Conservation (phyloP, 1,140 invertebrate genomes). For the Cyphomyrmex costatus region DNA sequence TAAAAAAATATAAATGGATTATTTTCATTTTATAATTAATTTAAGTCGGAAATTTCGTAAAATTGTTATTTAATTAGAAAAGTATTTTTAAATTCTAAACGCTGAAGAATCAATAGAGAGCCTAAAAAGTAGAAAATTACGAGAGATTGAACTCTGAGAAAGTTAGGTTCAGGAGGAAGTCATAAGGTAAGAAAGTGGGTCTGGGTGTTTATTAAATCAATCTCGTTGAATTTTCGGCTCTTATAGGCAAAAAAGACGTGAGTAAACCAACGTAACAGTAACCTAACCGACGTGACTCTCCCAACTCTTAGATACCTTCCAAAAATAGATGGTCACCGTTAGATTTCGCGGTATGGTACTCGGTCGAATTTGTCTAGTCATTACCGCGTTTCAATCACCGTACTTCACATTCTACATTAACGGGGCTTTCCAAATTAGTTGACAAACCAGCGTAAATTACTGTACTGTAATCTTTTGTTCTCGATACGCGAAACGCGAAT, state of each 20-base stretch:
- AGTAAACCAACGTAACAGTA: slow-evolving; percentile 69
- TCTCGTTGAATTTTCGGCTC: not conserved
- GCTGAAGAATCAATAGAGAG: not conserved
- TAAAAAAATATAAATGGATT: not conserved
- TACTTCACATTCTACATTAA: slow-evolving; percentile 33
- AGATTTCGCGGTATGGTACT: slow-evolving; percentile 7
- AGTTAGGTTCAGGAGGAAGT: not conserved
- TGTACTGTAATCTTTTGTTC: not conserved
- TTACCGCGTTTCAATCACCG: not conserved
- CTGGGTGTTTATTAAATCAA: not conserved
- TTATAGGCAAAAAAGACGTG: slow-evolving; percentile 44
- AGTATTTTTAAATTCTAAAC: not conserved
- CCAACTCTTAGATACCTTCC: slow-evolving; percentile 38
- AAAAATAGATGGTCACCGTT: slow-evolving; percentile 65
- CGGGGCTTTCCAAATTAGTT: slow-evolving; percentile 25
- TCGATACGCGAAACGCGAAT: not conserved
- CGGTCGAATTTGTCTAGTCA: slow-evolving; percentile 40
- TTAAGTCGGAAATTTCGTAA: not conserved
- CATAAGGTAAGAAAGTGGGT: not conserved
- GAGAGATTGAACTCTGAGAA: not conserved
- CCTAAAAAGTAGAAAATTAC: not conserved
- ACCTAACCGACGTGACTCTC: slow-evolving; percentile 30
- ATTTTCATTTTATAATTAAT: not conserved
- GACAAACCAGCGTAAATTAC: not conserved
- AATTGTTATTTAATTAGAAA: not conserved